Percentiles rank a stretch among this genome's conserved stretches.
Evolutionary conservation across 2,113 vertebrate genomes (phyloP).

Genomic region (Prunella himalayana): DNA sequence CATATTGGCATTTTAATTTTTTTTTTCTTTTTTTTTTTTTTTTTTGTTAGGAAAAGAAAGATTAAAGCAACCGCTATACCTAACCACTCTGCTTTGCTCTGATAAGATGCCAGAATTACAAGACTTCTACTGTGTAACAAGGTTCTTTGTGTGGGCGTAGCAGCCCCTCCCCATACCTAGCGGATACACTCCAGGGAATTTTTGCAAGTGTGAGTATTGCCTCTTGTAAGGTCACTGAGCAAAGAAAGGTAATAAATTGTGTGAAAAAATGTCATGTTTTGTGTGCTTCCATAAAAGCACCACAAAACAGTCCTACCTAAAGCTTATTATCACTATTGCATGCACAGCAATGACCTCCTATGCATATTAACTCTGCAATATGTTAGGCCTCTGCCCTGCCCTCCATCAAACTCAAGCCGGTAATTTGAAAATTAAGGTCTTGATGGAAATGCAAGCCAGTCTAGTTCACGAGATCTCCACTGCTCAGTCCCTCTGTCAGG

Average conservation of each 20-base stretch:
- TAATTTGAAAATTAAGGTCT: not conserved
- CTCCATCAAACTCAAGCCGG: not conserved
- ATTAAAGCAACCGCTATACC: constrained; percentile 45
- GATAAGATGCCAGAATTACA: constrained; percentile 52
- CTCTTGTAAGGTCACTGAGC: constrained; percentile 12
- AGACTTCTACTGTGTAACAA: constrained; percentile 24
- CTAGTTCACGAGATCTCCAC: not conserved
- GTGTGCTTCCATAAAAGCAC: not conserved
- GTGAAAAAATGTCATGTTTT: not conserved
- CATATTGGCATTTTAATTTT: not conserved
- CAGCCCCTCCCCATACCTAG: constrained; percentile 56
- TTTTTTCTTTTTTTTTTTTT: not conserved
- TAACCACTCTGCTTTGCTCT: constrained; percentile 31
- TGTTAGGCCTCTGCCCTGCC: not conserved
- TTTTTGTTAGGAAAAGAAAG: not conserved
- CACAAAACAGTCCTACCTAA: not conserved
- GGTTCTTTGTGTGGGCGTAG: constrained; percentile 1
- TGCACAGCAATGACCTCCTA: not conserved
- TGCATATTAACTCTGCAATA: not conserved
- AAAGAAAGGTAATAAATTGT: not conserved
- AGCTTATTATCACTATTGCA: not conserved
- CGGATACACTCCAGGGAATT: constrained; percentile 44
- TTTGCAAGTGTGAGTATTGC: not conserved
- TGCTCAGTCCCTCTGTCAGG: not conserved
- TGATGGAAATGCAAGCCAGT: not conserved